A percentile compares a stretch with the other conserved stretches of the same genome.
phyloP scores from a whole-genome alignment of 2,888 invertebrate species.

The Fissipunctia ypsillon region DNA sequence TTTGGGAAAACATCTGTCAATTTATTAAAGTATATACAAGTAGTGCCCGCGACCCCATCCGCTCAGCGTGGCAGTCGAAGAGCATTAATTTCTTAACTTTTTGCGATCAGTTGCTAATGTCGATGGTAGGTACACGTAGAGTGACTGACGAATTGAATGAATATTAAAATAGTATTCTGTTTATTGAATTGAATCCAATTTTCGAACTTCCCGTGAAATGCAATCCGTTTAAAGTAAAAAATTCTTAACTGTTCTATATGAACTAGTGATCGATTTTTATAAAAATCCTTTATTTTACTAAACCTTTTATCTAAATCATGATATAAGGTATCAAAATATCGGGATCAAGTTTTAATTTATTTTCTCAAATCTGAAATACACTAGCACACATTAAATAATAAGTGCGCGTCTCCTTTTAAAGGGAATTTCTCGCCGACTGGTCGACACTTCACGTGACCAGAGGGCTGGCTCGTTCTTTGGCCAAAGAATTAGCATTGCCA shows the following conservation, averaged over 20 bases:
- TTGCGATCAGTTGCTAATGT: not conserved
- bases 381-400: no score
- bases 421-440: no score
- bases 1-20: conserved; percentile 43
- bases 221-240: not conserved
- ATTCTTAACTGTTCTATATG: not conserved
- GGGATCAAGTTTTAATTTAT: no score
- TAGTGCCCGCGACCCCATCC: no score
- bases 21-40: conserved; percentile 34
- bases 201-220: not conserved
- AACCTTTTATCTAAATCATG: not conserved
- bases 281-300: no score
- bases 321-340: no score
- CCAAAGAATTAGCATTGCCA: no score
- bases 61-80: not conserved
- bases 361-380: no score
- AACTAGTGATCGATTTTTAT: not conserved
- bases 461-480: no score
- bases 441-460: no score
- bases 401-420: no score
- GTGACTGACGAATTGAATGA: not conserved
- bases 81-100: not conserved
- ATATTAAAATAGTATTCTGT: not conserved
- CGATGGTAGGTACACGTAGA: not conserved
- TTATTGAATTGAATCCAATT: not conserved